These are phyloP conservation scores for Megaleporinus macrocephalus DNA, from an alignment of 2,113 vertebrate species.

Conservation along the genomic window DNA sequence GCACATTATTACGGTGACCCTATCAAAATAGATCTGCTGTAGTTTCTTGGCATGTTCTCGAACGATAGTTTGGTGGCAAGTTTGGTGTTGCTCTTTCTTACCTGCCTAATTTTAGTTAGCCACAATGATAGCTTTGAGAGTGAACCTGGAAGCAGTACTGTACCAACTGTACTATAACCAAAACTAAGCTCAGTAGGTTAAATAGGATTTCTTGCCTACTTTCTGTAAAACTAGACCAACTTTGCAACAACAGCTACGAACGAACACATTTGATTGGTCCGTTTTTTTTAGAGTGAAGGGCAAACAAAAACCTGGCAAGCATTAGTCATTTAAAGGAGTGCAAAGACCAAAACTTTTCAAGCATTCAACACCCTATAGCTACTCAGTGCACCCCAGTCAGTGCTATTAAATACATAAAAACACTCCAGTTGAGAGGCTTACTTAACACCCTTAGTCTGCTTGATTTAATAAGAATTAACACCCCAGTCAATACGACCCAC, in stretches of 20 bases:
- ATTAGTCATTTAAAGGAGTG: conserved; percentile 30
- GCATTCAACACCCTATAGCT: conserved; percentile 47
- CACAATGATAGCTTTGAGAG: no score
- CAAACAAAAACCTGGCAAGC: conserved; percentile 27
- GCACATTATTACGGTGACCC: no score
- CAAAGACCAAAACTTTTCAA: not conserved
- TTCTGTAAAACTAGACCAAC: not conserved
- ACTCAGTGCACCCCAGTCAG: not conserved
- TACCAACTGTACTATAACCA: no score
- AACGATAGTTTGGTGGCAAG: no score
- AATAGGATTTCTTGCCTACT: no score
- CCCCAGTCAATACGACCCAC: not conserved
- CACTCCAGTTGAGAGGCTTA: not conserved
- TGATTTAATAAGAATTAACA: not conserved
- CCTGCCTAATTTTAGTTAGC: no score
- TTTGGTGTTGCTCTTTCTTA: no score
- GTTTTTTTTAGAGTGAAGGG: conserved; percentile 32
- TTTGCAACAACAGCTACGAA: not conserved
- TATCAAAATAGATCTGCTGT: no score
- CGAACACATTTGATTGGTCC: not conserved
- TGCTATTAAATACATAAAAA: not conserved
- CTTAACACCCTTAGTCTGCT: not conserved
- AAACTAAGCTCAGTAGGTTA: no score
- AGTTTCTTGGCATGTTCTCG: no score
- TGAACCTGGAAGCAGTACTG: no score